Conservation (phyloP, 2,888 invertebrate species). For the Hirtodrosophila histrioides region DNA sequence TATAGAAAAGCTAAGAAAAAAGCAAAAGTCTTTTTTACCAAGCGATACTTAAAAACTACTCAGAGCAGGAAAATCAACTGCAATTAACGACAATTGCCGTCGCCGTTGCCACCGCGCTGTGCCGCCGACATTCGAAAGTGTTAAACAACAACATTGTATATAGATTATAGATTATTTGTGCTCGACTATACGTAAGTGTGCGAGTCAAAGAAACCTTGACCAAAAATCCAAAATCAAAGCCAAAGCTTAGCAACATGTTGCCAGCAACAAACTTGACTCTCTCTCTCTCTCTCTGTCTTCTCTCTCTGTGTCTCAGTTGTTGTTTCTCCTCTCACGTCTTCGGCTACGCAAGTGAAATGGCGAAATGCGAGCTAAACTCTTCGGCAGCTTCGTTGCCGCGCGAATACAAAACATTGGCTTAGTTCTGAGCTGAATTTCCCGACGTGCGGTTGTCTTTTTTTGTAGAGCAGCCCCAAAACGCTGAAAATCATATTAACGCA, state of each 20-base stretch:
- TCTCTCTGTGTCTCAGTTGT: not conserved
- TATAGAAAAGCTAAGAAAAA: slow-evolving; percentile 51
- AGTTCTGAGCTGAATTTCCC: slow-evolving; percentile 83
- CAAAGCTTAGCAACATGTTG: slow-evolving; percentile 53
- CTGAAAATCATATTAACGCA: too few species aligned
- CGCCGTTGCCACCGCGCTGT: slow-evolving; percentile 23
- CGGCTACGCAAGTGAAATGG: slow-evolving; percentile 56
- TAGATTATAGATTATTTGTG: slow-evolving; percentile 77
- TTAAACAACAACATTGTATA: slow-evolving; percentile 66
- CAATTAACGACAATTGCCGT: slow-evolving; percentile 70
- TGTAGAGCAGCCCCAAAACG: slow-evolving; percentile 24
- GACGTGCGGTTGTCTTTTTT: slow-evolving; percentile 76
- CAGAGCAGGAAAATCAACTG: slow-evolving; percentile 73
- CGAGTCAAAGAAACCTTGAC: slow-evolving; percentile 69
- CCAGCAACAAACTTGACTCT: slow-evolving; percentile 32
- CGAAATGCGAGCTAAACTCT: slow-evolving; percentile 59
- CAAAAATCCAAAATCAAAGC: slow-evolving; percentile 48
- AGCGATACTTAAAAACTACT: slow-evolving; percentile 54
- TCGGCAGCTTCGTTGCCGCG: slow-evolving; percentile 55
- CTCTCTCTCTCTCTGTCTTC: slow-evolving; percentile 3
- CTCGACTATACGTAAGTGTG: slow-evolving; percentile 7
- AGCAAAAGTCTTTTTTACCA: slow-evolving; percentile 66
- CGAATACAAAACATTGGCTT: slow-evolving; percentile 72
- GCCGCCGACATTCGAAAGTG: slow-evolving; percentile 61
- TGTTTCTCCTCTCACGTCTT: slow-evolving; percentile 29